Conservation (phyloP, 64 coral and sea anemone species). For the Pocillopora damicornis region DNA sequence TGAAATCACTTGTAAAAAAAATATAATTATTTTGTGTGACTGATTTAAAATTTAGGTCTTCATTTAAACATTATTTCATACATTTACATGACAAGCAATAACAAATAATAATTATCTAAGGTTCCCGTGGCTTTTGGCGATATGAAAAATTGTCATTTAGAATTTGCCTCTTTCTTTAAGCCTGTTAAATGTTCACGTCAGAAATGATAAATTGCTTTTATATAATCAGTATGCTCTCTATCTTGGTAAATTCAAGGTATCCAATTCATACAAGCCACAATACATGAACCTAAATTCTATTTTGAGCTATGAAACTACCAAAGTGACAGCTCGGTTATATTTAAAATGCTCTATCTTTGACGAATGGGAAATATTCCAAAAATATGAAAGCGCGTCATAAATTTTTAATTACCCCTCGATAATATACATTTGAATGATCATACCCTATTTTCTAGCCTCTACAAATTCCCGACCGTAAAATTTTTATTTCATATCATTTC, state of each 20-base stretch:
- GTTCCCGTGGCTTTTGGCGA: background rate
- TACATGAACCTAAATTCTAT: background rate
- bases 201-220: background rate
- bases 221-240: background rate
- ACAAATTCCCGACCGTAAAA: background rate
- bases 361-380: background rate
- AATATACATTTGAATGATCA: background rate
- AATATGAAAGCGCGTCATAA: background rate
- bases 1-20: too few species aligned
- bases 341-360: background rate
- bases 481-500: background rate
- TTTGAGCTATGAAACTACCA: background rate
- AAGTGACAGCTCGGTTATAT: background rate
- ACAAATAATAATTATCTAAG: too few species aligned
- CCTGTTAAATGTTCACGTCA: background rate
- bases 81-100: too few species aligned
- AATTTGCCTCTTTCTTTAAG: background rate
- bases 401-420: constrained; percentile 1
- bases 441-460: background rate
- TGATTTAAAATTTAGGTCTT: too few species aligned
- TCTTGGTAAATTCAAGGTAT: background rate
- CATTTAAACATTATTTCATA: too few species aligned
- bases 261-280: background rate
- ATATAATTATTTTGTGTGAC: too few species aligned
- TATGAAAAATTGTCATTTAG: background rate